Conservation (phyloP, 2,113 vertebrate genomes). For the Peromyscus leucopus region DNA sequence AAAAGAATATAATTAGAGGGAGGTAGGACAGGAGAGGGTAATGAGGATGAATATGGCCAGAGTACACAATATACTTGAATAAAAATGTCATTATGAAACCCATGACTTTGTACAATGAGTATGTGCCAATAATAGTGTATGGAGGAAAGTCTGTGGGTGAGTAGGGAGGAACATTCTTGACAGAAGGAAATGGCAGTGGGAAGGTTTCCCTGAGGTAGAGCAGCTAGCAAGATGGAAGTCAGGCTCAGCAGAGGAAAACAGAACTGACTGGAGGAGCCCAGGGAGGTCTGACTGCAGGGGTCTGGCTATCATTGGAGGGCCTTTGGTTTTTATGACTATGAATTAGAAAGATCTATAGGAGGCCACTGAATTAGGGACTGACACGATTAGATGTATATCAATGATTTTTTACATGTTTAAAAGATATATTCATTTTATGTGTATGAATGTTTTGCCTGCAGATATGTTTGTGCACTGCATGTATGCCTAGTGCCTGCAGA, state of each 20-base stretch:
- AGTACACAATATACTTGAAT: background rate
- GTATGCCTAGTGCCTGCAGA: background rate
- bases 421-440: background rate
- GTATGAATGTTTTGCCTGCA: background rate
- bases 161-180: background rate
- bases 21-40: background rate
- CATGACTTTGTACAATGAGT: background rate
- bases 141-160: background rate
- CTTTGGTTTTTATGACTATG: background rate
- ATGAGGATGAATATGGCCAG: background rate
- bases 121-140: background rate
- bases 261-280: background rate
- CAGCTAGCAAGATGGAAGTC: background rate
- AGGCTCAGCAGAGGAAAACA: background rate
- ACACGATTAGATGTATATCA: background rate
- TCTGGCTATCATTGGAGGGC: background rate
- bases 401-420: background rate
- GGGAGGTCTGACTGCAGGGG: background rate
- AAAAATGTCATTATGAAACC: background rate
- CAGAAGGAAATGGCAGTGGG: background rate
- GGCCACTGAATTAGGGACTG: background rate
- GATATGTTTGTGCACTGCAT: background rate
- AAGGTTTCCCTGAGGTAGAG: background rate
- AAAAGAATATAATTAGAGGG: background rate
- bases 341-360: background rate